Percentiles rank a stretch among this genome's conserved stretches.
Evolutionary conservation across 2,797 vertebrate genomes (phyloP).

Genomic region (Chlorospingus flavigularis): DNA sequence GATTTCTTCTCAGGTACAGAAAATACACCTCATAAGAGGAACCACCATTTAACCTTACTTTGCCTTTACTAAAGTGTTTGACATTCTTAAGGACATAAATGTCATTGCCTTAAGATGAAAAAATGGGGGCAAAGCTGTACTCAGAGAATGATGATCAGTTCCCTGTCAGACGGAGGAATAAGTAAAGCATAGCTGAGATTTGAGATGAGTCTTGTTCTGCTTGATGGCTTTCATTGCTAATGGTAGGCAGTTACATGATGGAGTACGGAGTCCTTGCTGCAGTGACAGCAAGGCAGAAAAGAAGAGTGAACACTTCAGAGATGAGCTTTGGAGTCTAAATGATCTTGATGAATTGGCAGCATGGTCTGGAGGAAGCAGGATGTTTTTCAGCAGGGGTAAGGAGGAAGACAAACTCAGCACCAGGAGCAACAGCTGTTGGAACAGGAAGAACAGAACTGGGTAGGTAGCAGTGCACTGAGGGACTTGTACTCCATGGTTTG

Average conservation of each 20-base stretch:
- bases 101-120: background rate
- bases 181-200: background rate
- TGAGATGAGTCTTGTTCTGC: background rate
- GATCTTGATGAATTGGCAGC: background rate
- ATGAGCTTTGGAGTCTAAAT: background rate
- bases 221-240: background rate
- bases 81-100: background rate
- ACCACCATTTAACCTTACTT: background rate
- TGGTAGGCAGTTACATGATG: rapidly evolving
- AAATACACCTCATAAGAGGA: background rate
- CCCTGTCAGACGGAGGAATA: background rate
- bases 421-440: background rate
- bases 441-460: background rate
- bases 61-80: background rate
- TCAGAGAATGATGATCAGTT: background rate
- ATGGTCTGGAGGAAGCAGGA: background rate
- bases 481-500: background rate
- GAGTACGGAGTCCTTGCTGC: background rate
- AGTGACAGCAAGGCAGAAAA: background rate
- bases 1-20: background rate
- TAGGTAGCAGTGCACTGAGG: background rate
- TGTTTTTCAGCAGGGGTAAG: background rate
- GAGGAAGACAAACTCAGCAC: background rate
- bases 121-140: background rate
- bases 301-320: background rate